These are phyloP conservation scores for Tetramorium alpestre DNA, from an alignment of 1,140 invertebrate genomes.

Conservation along the genomic window DNA sequence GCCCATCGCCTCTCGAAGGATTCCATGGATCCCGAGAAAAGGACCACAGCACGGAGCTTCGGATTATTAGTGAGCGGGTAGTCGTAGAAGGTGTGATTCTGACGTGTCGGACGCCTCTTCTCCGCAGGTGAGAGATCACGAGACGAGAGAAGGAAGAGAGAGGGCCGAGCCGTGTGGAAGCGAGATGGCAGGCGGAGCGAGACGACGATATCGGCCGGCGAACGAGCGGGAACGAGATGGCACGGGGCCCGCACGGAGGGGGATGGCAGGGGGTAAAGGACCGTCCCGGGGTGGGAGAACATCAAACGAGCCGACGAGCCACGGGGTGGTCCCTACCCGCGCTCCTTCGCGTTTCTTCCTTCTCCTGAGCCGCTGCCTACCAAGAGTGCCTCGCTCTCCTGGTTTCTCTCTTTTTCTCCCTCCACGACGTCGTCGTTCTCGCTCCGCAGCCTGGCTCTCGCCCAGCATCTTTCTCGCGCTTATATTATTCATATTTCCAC, in stretches of 20 bases:
- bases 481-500: slow-evolving; percentile 85
- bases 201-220: slow-evolving; percentile 27
- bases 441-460: background rate
- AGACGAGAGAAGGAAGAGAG: slow-evolving; percentile 50
- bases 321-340: slow-evolving; percentile 85
- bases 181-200: background rate
- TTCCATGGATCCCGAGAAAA: slow-evolving; percentile 72
- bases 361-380: slow-evolving; percentile 70
- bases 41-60: slow-evolving; percentile 70
- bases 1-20: slow-evolving; percentile 56
- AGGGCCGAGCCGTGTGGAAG: slow-evolving; percentile 14
- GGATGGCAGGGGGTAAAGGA: slow-evolving; percentile 66
- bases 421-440: slow-evolving; percentile 62
- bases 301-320: slow-evolving; percentile 86
- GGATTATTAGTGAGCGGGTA: slow-evolving; percentile 81
- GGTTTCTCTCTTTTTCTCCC: slow-evolving; percentile 66
- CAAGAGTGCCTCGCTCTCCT: slow-evolving; percentile 54
- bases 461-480: slow-evolving; percentile 74
- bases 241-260: slow-evolving; percentile 36
- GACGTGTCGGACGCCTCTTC: slow-evolving; percentile 82
- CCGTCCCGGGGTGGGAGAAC: slow-evolving; percentile 82
- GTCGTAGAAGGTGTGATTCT: slow-evolving; percentile 85
- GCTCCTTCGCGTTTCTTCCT: slow-evolving; percentile 72
- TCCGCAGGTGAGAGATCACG: slow-evolving; percentile 81
- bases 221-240: slow-evolving; percentile 49